phyloP scores from a whole-genome alignment of 2,797 vertebrate genomes.

The Toxotes lorentzi region DNA sequence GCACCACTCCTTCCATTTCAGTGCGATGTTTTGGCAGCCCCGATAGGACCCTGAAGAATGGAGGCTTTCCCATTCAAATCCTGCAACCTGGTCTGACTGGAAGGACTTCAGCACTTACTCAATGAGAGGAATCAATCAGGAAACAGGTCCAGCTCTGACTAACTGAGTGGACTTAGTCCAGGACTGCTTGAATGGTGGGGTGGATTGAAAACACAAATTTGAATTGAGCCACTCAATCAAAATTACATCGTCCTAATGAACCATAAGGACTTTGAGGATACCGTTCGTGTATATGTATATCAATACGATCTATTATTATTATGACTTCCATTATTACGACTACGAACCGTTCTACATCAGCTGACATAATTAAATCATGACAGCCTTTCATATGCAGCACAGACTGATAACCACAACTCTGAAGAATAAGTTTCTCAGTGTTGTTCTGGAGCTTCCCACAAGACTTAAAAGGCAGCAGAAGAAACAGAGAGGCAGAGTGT shows the following conservation, averaged over 20 bases:
- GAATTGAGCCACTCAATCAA: constrained; percentile 12
- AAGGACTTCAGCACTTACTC: constrained; percentile 50
- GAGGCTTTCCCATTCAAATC: constrained; percentile 31
- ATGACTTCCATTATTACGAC: too few species aligned
- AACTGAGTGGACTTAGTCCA: constrained; percentile 31
- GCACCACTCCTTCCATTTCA: not conserved
- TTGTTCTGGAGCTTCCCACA: constrained; percentile 33
- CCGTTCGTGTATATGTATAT: accelerated
- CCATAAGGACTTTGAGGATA: not conserved
- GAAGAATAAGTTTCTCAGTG: constrained; percentile 33
- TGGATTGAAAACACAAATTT: constrained; percentile 17
- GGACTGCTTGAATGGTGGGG: not conserved
- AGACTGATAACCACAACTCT: constrained; percentile 19
- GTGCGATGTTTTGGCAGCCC: constrained; percentile 33
- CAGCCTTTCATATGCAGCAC: constrained; percentile 29
- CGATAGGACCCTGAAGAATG: not conserved
- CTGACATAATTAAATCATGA: not conserved
- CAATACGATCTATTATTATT: too few species aligned
- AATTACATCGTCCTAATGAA: constrained; percentile 11
- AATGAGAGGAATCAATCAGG: constrained; percentile 34
- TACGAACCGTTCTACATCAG: not conserved
- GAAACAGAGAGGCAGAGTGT: constrained; percentile 42
- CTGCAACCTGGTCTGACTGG: constrained; percentile 49
- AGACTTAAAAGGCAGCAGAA: constrained; percentile 33
- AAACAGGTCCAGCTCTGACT: constrained; percentile 28